These are phyloP conservation scores for Eublepharis macularius DNA, from an alignment of 2,113 vertebrate genomes.

Conservation along the genomic window DNA sequence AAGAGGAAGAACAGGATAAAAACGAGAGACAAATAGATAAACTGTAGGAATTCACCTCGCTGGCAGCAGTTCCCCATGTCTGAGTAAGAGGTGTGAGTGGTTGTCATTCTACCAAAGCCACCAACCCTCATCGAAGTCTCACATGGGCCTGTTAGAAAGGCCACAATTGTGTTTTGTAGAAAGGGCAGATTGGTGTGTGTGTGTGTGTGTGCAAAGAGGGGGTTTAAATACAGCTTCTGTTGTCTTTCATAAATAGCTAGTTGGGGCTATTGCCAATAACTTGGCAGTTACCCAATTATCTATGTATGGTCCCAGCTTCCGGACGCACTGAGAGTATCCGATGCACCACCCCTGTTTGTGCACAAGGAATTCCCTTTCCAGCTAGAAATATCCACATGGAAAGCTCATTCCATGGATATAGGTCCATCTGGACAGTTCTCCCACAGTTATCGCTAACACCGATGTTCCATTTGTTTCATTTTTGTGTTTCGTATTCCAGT, in stretches of 20 bases:
- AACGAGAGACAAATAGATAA: too few species aligned
- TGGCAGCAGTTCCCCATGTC: neutral
- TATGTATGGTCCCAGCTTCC: neutral
- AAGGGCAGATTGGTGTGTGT: neutral
- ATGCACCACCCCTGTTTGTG: neutral
- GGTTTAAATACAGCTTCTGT: neutral
- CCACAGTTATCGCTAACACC: too few species aligned
- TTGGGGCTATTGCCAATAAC: neutral
- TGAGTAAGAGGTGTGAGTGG: neutral
- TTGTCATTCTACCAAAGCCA: neutral
- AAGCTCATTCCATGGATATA: neutral
- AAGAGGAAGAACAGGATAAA: too few species aligned
- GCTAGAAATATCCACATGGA: neutral
- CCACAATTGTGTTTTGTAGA: neutral
- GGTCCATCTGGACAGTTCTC: neutral
- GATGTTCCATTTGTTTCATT: too few species aligned
- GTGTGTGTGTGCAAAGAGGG: neutral
- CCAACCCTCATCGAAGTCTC: neutral
- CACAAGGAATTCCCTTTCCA: neutral
- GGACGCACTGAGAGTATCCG: neutral
- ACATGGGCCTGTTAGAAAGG: neutral
- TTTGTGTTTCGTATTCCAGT: too few species aligned
- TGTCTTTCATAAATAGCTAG: neutral
- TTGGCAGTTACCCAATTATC: neutral
- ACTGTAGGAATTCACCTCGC: neutral